Evolutionary conservation across 2,797 vertebrate genomes (phyloP).

Genomic region (Mareca penelope): DNA sequence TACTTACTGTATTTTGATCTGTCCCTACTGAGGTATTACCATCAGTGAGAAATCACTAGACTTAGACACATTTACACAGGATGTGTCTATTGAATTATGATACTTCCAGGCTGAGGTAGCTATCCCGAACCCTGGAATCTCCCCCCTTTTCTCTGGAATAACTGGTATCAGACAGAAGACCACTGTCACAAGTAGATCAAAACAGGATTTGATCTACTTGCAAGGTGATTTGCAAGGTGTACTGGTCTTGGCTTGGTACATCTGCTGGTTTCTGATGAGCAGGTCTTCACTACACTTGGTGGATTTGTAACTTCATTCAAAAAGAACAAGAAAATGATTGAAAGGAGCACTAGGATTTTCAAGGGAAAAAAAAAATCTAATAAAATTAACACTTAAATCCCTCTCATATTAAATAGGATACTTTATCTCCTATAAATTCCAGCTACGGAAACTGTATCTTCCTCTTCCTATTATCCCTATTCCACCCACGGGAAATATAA

Average conservation of each 20-base stretch:
- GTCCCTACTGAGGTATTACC: neutral
- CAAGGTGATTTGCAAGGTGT: neutral
- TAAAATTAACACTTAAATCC: neutral
- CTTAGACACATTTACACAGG: neutral
- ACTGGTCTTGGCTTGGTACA: neutral
- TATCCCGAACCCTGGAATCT: neutral
- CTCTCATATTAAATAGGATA: neutral
- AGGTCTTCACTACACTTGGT: neutral
- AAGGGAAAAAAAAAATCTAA: neutral
- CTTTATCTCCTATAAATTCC: neutral
- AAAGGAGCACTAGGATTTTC: neutral
- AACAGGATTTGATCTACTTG: rapidly evolving
- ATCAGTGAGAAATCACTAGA: neutral
- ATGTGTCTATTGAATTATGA: neutral
- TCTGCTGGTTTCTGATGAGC: neutral
- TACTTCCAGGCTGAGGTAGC: neutral
- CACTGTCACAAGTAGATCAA: neutral
- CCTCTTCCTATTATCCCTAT: neutral
- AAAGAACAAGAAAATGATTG: neutral
- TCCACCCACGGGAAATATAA: neutral
- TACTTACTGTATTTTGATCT: neutral
- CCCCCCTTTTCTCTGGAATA: neutral
- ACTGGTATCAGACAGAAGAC: neutral
- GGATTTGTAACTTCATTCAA: neutral
- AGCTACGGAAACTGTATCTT: neutral